A percentile compares a stretch with the other conserved stretches of the same genome.
phyloP scores from a whole-genome alignment of 2,113 vertebrate species.

The Calonectris borealis region DNA sequence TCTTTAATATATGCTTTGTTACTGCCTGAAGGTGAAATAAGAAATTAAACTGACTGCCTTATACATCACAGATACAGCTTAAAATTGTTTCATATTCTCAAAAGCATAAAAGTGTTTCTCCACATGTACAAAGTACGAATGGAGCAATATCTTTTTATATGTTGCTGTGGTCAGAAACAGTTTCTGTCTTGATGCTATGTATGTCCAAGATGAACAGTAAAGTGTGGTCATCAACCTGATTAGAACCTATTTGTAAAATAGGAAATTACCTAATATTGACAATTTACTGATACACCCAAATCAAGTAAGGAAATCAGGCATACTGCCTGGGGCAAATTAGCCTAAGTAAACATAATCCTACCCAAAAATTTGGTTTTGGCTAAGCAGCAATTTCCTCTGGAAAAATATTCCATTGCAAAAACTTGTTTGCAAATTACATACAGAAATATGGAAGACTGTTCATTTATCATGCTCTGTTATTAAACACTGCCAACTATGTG shows the following conservation, averaged over 20 bases:
- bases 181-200: background rate
- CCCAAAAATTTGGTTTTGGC: background rate
- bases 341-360: background rate
- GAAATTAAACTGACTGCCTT: background rate
- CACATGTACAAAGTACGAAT: accelerated
- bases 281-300: background rate
- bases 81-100: background rate
- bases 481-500: background rate
- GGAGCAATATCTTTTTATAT: background rate
- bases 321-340: background rate
- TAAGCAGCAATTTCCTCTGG: background rate
- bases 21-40: background rate
- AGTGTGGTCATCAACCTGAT: background rate
- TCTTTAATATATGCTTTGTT: background rate
- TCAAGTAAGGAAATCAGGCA: background rate
- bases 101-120: background rate
- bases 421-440: background rate
- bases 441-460: background rate
- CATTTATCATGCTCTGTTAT: background rate
- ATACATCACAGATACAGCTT: background rate
- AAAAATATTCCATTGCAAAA: background rate
- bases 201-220: background rate
- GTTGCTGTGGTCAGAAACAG: background rate
- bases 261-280: background rate
- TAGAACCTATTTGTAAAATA: background rate